Evolutionary conservation across 2,113 vertebrate species (phyloP).

Genomic region (Pachycephala philippinensis): DNA sequence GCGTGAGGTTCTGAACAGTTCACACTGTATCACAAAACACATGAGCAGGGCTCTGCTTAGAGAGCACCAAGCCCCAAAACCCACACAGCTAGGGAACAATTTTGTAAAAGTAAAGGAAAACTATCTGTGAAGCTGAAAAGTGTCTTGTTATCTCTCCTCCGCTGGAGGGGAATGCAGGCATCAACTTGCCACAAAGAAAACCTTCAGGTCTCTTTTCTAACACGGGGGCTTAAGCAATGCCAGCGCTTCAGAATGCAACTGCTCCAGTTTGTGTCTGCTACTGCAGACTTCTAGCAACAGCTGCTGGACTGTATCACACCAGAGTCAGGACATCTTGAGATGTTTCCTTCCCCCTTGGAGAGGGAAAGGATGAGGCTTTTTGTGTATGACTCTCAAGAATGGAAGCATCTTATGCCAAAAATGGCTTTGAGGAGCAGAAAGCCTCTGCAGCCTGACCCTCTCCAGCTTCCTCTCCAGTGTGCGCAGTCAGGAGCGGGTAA

Average conservation of each 20-base stretch:
- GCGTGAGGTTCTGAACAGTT: rapidly evolving
- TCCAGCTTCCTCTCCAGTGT: background rate
- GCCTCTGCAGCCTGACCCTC: background rate
- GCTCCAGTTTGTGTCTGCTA: background rate
- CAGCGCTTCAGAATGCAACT: background rate
- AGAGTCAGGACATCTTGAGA: background rate
- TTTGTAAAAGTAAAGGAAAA: background rate
- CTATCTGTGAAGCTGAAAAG: background rate
- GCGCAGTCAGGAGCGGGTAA: rapidly evolving
- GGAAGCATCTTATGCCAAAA: background rate
- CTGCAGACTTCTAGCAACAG: background rate
- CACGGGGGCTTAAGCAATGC: background rate
- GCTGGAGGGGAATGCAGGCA: background rate
- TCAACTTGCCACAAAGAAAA: background rate
- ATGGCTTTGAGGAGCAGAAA: background rate
- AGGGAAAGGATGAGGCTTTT: background rate
- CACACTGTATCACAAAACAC: background rate
- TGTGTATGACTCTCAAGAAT: background rate
- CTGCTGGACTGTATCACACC: background rate
- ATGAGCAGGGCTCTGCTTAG: background rate
- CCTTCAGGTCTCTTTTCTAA: background rate
- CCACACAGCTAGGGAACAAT: background rate
- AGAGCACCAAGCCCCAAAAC: background rate
- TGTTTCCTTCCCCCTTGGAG: background rate
- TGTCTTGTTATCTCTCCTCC: background rate